Conservation (phyloP, 2,797 vertebrate genomes). For the Pyrrhura leucotis region DNA sequence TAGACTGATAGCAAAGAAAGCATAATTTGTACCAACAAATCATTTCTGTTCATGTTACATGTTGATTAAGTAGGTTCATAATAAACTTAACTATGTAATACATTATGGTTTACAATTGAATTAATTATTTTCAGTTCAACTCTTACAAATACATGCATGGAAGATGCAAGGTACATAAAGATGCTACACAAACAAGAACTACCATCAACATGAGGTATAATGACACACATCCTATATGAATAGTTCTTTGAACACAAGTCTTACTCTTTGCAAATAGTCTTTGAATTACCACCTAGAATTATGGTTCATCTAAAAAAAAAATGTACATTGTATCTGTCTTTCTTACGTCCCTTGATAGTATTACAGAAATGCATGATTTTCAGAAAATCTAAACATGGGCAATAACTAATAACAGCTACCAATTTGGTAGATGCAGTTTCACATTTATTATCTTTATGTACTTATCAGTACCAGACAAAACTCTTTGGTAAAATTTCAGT, state of each 20-base stretch:
- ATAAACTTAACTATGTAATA: not conserved
- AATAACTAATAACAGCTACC: constrained; percentile 40
- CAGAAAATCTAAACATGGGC: not conserved
- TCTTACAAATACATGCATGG: not conserved
- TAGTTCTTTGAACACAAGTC: constrained; percentile 75
- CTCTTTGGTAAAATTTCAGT: constrained; percentile 9
- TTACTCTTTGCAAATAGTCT: constrained; percentile 72
- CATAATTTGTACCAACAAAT: not conserved
- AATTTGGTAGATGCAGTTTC: constrained; percentile 19
- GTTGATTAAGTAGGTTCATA: not conserved
- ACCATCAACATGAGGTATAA: constrained; percentile 65
- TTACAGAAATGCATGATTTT: not conserved
- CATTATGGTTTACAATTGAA: not conserved
- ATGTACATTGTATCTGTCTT: constrained; percentile 29
- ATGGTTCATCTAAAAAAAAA: constrained; percentile 38
- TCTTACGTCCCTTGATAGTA: not conserved
- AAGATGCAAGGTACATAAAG: not conserved
- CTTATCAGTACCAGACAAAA: not conserved
- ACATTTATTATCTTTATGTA: constrained; percentile 16
- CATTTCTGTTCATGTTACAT: not conserved
- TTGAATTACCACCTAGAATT: constrained; percentile 60
- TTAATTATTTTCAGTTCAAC: not conserved
- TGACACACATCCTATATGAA: constrained; percentile 54
- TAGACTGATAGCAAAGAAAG: not conserved
- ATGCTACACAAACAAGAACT: constrained; percentile 68